Evolutionary conservation across 1,140 invertebrate genomes (phyloP).

Genomic region (Temnothorax curvispinosus): DNA sequence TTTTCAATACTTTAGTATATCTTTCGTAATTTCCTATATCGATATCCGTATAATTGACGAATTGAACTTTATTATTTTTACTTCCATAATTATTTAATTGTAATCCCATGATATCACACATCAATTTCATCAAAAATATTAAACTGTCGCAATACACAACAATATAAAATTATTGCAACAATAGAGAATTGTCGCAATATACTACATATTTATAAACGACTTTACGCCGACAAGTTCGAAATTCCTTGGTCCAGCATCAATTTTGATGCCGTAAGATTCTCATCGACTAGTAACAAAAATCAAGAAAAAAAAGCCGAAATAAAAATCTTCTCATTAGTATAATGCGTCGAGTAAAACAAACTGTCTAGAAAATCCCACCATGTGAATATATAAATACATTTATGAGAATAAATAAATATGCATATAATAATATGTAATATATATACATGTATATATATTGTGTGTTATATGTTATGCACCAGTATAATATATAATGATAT

Average conservation of each 20-base stretch:
- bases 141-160: neutral
- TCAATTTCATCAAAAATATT: no score
- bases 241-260: slow-evolving; percentile 23
- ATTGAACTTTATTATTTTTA: no score
- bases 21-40: no score
- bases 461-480: neutral
- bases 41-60: no score
- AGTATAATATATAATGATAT: neutral
- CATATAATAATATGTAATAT: neutral
- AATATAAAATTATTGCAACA: neutral
- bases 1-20: no score
- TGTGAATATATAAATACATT: slow-evolving; percentile 12
- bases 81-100: no score
- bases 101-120: no score
- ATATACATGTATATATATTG: neutral
- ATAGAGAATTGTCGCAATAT: slow-evolving; percentile 2
- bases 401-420: neutral
- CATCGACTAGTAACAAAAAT: slow-evolving; percentile 8
- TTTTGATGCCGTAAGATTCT: neutral
- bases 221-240: slow-evolving; percentile 58
- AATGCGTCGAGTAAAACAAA: neutral
- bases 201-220: slow-evolving; percentile 66
- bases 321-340: neutral
- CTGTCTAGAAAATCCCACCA: neutral
- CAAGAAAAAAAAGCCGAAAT: neutral